Percentiles rank a stretch among this genome's conserved stretches.
These are phyloP conservation scores for Echinops telfairi DNA, from an alignment of 2,113 vertebrate species.

Conservation along the genomic window DNA sequence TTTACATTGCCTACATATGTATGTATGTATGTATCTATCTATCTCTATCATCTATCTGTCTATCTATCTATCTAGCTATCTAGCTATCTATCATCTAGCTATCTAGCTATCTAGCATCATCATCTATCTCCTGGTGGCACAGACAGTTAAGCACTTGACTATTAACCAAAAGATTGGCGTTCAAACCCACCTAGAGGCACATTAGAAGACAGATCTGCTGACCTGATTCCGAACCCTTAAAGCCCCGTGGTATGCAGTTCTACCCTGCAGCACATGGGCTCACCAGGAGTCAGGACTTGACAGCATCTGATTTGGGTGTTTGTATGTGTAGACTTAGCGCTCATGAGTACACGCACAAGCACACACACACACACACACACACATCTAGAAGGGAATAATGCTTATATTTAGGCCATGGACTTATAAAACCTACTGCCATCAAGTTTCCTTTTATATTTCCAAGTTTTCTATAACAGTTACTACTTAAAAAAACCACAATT, in stretches of 20 bases:
- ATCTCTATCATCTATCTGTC: not conserved
- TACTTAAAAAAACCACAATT: too few relatives aligned
- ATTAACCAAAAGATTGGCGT: not conserved
- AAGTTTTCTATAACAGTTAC: too few relatives aligned
- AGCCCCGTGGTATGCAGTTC: not conserved
- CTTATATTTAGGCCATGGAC: not conserved
- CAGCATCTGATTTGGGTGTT: not conserved
- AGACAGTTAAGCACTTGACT: not conserved
- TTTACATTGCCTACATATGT: not conserved
- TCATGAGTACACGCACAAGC: too few relatives aligned
- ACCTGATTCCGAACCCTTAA: not conserved
- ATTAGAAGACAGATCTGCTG: not conserved
- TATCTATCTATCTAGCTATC: not conserved
- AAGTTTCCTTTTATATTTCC: too few relatives aligned
- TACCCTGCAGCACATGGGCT: not conserved
- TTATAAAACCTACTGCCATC: too few relatives aligned
- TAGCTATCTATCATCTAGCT: too few relatives aligned
- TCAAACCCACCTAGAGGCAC: not conserved
- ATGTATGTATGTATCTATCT: not conserved
- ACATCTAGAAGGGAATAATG: not conserved
- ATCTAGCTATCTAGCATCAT: too few relatives aligned
- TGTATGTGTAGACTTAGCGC: not conserved
- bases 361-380: not conserved
- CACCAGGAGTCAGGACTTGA: not conserved
- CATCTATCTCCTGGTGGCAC: not conserved